These are phyloP conservation scores for Notodonta dromedarius DNA, from an alignment of 2,888 invertebrate species.

Conservation along the genomic window DNA sequence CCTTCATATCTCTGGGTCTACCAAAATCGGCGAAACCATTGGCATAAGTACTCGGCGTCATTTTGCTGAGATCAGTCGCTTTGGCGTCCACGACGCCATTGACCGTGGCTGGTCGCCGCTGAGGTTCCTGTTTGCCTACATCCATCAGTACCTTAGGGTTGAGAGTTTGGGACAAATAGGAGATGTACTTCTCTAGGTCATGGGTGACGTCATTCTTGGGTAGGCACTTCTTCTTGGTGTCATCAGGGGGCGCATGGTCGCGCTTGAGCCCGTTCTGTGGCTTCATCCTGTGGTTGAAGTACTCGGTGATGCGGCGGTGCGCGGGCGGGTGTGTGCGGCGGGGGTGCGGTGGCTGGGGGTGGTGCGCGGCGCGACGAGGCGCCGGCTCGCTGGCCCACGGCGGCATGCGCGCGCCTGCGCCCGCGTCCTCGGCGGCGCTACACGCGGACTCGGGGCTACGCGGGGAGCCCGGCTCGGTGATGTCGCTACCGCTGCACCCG, in stretches of 20 bases:
- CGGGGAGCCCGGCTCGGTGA: conserved; percentile 94
- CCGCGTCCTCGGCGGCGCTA: conserved; percentile 78
- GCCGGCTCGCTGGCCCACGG: conserved; percentile 80
- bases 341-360: conserved; percentile 65
- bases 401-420: conserved; percentile 76
- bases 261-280: conserved; percentile 83
- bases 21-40: conserved; percentile 63
- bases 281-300: conserved; percentile 93
- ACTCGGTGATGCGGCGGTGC: conserved; percentile 93
- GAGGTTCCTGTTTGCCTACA: conserved; percentile 59
- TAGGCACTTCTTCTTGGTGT: conserved; percentile 76
- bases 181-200: conserved; percentile 79
- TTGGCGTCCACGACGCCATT: conserved; percentile 51
- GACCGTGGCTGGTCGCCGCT: conserved; percentile 42
- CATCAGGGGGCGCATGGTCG: conserved; percentile 62
- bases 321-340: conserved; percentile 64
- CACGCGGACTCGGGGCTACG: conserved; percentile 87
- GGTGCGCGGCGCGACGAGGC: conserved; percentile 73
- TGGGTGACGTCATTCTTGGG: conserved; percentile 76
- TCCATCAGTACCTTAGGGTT: conserved; percentile 78
- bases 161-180: conserved; percentile 77
- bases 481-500: conserved; percentile 89
- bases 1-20: conserved; percentile 59
- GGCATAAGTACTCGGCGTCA: conserved; percentile 41
- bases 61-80: conserved; percentile 57